These are phyloP conservation scores for Myotis daubentonii DNA, from an alignment of 2,797 vertebrate species.

Conservation along the genomic window DNA sequence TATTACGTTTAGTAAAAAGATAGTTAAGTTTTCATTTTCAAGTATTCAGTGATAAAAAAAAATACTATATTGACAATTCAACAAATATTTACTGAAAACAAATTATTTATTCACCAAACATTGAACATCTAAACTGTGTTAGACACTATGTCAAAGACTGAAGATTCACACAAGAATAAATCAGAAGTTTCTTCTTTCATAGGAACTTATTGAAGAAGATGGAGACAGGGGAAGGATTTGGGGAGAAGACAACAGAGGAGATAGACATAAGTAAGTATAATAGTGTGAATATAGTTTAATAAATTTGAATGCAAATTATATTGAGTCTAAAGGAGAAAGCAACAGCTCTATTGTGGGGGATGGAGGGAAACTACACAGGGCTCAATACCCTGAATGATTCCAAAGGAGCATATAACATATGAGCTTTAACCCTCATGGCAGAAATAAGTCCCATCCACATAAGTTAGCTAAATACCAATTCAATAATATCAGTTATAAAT, in stretches of 20 bases:
- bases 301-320: neutral
- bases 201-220: neutral
- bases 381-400: neutral
- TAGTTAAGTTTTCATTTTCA: neutral
- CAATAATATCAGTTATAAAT: neutral
- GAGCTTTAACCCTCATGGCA: neutral
- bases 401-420: neutral
- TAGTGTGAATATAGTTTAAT: neutral
- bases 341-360: neutral
- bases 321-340: neutral
- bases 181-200: neutral
- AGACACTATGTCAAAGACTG: neutral
- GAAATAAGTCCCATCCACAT: neutral
- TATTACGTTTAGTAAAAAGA: neutral
- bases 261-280: neutral
- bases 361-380: neutral
- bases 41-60: neutral
- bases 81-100: constrained; percentile 15
- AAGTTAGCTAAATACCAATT: neutral
- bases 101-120: neutral
- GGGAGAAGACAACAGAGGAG: neutral
- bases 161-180: neutral
- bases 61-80: neutral
- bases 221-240: neutral
- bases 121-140: neutral